A percentile compares a stretch with the other conserved stretches of the same genome.
These are phyloP conservation scores for Drosophila percnosoma DNA, from an alignment of 2,888 invertebrate genomes.

Conservation along the genomic window DNA sequence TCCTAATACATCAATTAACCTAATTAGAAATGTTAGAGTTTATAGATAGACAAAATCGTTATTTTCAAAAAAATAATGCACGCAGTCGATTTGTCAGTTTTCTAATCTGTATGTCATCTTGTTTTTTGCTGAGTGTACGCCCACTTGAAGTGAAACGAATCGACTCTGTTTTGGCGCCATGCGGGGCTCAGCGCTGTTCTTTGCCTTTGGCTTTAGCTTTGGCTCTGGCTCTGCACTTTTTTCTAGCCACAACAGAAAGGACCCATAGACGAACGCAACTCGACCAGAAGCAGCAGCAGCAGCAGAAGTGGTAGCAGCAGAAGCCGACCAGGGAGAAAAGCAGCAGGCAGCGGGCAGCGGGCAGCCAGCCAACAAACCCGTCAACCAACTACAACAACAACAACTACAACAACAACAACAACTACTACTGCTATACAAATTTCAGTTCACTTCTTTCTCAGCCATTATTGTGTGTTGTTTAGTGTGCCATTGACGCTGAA, in stretches of 20 bases:
- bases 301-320: background rate
- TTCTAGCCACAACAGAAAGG: constrained; percentile 59
- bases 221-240: constrained; percentile 53
- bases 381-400: constrained; percentile 1
- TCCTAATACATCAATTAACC: background rate
- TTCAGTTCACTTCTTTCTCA: constrained; percentile 54
- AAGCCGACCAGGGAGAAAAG: constrained; percentile 4
- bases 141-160: constrained; percentile 69
- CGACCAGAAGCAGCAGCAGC: constrained; percentile 47
- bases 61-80: background rate
- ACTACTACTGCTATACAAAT: constrained; percentile 45
- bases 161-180: constrained; percentile 80
- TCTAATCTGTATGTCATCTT: background rate
- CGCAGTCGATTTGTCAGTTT: background rate
- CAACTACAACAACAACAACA: background rate
- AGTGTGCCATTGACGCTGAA: constrained; percentile 76
- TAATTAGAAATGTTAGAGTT: background rate
- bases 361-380: background rate
- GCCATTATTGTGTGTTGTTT: constrained; percentile 71
- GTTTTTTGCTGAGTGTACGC: constrained; percentile 24
- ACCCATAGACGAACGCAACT: constrained; percentile 62
- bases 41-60: background rate
- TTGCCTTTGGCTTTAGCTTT: constrained; percentile 12
- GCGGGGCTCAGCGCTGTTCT: constrained; percentile 38
- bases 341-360: background rate